Percentiles rank a stretch among this genome's conserved stretches.
phyloP scores from a whole-genome alignment of 64 coral and sea anemone genomes.

The Anthopleura sola region DNA sequence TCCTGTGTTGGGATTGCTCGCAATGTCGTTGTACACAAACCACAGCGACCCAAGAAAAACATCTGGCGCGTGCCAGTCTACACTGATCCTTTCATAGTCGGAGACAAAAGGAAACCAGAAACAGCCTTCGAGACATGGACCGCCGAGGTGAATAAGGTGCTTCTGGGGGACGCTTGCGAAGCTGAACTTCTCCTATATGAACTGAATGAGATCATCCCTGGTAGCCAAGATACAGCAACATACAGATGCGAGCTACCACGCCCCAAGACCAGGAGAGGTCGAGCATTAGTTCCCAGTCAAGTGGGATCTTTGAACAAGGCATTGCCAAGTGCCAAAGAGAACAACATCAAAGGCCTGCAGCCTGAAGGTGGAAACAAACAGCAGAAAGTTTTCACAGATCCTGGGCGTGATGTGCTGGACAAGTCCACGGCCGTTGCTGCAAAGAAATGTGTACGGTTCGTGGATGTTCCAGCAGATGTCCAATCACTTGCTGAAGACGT shows the following conservation, averaged over 20 bases:
- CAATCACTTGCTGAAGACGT: background rate
- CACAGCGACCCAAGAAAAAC: background rate
- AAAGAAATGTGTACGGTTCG: background rate
- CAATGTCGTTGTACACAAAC: background rate
- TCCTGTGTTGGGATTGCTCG: background rate
- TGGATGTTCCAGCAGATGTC: background rate
- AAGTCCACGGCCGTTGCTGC: background rate
- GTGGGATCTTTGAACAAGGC: background rate
- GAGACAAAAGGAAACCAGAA: background rate
- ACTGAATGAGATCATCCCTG: background rate
- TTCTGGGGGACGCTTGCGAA: background rate
- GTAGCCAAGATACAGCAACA: background rate
- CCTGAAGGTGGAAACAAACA: background rate
- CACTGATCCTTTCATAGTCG: background rate
- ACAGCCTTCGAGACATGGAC: background rate
- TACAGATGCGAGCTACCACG: background rate
- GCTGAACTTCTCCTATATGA: background rate
- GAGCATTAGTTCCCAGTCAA: background rate
- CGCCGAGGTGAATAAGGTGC: background rate
- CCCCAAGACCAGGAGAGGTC: background rate
- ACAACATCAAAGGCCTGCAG: background rate
- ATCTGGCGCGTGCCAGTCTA: constrained; percentile 8
- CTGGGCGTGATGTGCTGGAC: background rate
- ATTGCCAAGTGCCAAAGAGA: background rate
- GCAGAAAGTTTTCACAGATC: background rate